Evolutionary conservation across 2,113 vertebrate species (phyloP).

Genomic region (Syngnathoides biaculeatus): DNA sequence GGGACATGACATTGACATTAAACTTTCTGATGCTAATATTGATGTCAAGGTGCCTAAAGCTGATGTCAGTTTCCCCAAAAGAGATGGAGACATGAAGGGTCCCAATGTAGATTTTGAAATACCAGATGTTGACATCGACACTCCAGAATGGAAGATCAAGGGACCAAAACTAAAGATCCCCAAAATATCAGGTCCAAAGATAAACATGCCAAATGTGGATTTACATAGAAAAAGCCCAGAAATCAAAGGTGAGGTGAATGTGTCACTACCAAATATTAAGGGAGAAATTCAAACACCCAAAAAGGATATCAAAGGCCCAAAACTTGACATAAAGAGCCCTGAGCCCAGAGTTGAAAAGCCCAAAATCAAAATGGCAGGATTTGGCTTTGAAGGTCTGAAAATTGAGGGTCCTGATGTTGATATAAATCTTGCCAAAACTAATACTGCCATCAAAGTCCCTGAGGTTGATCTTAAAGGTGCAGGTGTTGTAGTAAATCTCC

Average conservation of each 20-base stretch:
- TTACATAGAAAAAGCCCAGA: background rate
- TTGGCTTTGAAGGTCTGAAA: constrained; percentile 45
- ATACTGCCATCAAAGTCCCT: constrained; percentile 23
- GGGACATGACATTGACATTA: constrained; percentile 6
- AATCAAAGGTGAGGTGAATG: constrained; percentile 17
- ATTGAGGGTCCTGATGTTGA: constrained; percentile 45
- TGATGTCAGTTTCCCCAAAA: constrained; percentile 35
- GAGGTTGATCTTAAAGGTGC: constrained; percentile 15
- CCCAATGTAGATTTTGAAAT: background rate
- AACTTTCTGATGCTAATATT: constrained; percentile 5
- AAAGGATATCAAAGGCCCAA: constrained; percentile 1
- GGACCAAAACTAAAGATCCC: constrained; percentile 20
- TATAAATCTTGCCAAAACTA: constrained; percentile 32
- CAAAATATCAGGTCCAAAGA: constrained; percentile 14
- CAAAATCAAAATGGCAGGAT: constrained; percentile 17
- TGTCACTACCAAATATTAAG: constrained; percentile 4
- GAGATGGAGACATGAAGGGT: background rate
- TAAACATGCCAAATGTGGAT: constrained; percentile 44
- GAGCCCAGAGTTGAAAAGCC: constrained; percentile 18
- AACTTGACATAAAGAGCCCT: background rate
- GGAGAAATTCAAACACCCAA: background rate
- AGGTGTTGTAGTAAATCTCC: too few species aligned
- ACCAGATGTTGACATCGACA: constrained; percentile 5
- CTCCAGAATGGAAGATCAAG: constrained; percentile 6
- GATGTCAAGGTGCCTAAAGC: background rate